These are phyloP conservation scores for Ceratoteleas bidentatus DNA, from an alignment of 1,140 invertebrate species.

Conservation along the genomic window DNA sequence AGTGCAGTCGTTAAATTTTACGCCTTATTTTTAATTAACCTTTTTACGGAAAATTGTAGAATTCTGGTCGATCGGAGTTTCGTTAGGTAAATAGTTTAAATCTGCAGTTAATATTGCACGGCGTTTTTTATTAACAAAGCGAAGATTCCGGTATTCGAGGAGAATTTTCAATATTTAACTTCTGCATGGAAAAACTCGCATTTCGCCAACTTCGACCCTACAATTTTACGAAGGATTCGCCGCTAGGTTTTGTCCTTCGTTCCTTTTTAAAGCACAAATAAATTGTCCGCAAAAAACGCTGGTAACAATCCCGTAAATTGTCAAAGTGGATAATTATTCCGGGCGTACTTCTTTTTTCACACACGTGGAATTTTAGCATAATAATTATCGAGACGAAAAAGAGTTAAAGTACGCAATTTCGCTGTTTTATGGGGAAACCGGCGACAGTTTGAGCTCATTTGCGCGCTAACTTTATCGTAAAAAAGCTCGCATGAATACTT, in stretches of 20 bases:
- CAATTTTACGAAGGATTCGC: background rate
- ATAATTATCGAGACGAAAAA: conserved; percentile 8
- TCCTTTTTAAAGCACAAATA: conserved; percentile 9
- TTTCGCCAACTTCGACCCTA: background rate
- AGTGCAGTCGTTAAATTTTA: no score
- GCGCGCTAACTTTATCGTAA: no score
- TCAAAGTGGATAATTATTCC: conserved; percentile 7
- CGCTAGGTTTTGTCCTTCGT: background rate
- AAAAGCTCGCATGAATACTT: no score
- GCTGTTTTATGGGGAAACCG: no score
- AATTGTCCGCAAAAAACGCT: background rate
- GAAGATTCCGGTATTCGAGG: background rate
- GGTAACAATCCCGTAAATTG: conserved; percentile 12
- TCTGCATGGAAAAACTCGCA: background rate
- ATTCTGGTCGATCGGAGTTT: no score
- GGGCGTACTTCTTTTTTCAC: background rate
- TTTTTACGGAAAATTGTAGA: no score
- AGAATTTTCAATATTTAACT: background rate
- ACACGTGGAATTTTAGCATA: conserved; percentile 4
- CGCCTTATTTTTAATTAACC: no score
- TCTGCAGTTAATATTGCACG: no score
- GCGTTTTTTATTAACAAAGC: no score
- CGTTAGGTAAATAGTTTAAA: no score
- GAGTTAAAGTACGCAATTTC: background rate
- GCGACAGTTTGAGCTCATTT: background rate